phyloP scores from a whole-genome alignment of 2,113 vertebrate species.

The Sinosuthora webbiana region DNA sequence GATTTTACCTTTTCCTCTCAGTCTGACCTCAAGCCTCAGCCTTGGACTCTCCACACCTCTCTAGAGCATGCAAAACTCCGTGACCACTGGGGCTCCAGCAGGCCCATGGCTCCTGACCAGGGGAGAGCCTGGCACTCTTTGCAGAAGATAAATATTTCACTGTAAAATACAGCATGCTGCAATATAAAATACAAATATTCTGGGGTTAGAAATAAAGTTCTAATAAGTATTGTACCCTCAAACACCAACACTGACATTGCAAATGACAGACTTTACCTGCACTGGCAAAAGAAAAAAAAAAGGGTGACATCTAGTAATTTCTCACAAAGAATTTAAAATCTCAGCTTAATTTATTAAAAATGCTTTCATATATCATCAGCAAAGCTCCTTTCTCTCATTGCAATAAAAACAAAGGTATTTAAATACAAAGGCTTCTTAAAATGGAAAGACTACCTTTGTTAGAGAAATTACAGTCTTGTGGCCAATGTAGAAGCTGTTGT shows the following conservation, averaged over 20 bases:
- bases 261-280: not conserved
- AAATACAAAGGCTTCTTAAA: not conserved
- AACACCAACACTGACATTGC: not conserved
- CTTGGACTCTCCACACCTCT: not conserved
- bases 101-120: not conserved
- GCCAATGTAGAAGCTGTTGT: not conserved
- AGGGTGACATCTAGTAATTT: not conserved
- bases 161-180: not conserved
- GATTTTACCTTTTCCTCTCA: not conserved
- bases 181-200: not conserved
- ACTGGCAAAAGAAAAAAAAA: not conserved
- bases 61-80: not conserved
- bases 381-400: not conserved
- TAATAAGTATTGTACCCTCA: not conserved
- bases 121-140: not conserved
- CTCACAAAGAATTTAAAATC: not conserved
- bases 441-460: not conserved
- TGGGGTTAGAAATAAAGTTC: not conserved
- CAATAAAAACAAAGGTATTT: not conserved
- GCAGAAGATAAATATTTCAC: not conserved
- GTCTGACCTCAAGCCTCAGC: not conserved
- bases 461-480: not conserved
- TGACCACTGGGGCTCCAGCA: not conserved
- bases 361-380: not conserved
- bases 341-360: not conserved